phyloP scores from a whole-genome alignment of 1,140 invertebrate genomes.

The Choristoneura fumiferana region DNA sequence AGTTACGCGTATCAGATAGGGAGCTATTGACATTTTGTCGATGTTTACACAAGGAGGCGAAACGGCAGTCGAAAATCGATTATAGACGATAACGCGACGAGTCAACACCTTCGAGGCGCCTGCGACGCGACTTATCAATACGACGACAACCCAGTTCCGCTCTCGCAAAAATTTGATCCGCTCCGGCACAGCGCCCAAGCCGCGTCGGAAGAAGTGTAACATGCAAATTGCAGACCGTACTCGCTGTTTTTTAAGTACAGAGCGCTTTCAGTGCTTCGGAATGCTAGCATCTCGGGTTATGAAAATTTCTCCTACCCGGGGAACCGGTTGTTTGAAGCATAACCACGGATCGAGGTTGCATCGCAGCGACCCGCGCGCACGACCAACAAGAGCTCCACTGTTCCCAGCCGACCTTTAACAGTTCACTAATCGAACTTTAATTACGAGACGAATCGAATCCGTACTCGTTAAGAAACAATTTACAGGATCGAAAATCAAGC shows the following conservation, averaged over 20 bases:
- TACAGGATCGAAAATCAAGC: not conserved
- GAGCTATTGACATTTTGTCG: conserved; percentile 64
- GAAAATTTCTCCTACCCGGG: conserved; percentile 34
- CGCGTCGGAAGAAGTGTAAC: too few relatives aligned
- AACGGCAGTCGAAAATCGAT: conserved; percentile 75
- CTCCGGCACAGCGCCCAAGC: too few relatives aligned
- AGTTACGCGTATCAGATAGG: conserved; percentile 63
- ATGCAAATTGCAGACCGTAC: too few relatives aligned
- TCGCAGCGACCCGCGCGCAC: conserved; percentile 13
- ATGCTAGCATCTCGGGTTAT: conserved; percentile 23
- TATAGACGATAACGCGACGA: conserved; percentile 61
- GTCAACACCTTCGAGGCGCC: conserved; percentile 68
- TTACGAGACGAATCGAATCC: conserved; percentile 25
- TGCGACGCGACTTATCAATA: conserved; percentile 53
- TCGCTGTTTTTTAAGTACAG: not conserved
- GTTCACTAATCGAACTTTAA: conserved; percentile 38
- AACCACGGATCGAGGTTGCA: conserved; percentile 26
- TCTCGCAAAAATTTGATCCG: conserved; percentile 37
- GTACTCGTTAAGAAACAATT: conserved; percentile 26
- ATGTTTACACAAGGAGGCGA: conserved; percentile 70
- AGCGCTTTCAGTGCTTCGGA: conserved; percentile 10
- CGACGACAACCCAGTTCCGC: conserved; percentile 19
- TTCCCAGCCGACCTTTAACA: conserved; percentile 30
- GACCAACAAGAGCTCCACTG: conserved; percentile 8
- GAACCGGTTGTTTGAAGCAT: conserved; percentile 34